These are phyloP conservation scores for Parthenolecanium corni DNA, from an alignment of 2,888 invertebrate genomes.

Conservation along the genomic window DNA sequence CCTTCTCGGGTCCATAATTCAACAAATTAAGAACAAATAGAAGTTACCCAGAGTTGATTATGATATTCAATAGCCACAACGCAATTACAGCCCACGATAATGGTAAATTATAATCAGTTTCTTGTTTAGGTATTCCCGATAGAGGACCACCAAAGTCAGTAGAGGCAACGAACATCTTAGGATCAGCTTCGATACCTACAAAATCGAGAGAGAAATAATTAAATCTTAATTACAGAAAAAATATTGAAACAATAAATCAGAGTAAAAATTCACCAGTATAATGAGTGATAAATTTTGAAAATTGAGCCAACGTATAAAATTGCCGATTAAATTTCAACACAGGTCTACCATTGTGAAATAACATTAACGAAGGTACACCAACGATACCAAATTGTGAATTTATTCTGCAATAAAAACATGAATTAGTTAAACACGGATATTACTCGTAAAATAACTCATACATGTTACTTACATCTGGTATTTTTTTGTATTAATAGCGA, in stretches of 20 bases:
- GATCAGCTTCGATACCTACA: conserved; percentile 11
- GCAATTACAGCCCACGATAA: conserved; percentile 19
- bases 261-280: conserved; percentile 47
- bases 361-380: conserved; percentile 75
- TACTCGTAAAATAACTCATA: neutral
- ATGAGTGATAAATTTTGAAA: conserved; percentile 62
- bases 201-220: neutral
- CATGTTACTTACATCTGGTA: conserved; percentile 48
- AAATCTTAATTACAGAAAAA: neutral
- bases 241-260: neutral
- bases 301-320: conserved; percentile 63
- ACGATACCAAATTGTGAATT: conserved; percentile 86
- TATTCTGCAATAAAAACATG: conserved; percentile 44
- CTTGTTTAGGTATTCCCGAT: conserved; percentile 59
- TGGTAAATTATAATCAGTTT: conserved; percentile 58
- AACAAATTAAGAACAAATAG: too few species aligned
- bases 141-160: conserved; percentile 72
- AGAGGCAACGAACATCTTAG: conserved; percentile 56
- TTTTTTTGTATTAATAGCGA: conserved; percentile 78
- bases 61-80: conserved; percentile 14
- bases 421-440: neutral
- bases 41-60: conserved; percentile 7
- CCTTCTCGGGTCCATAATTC: too few species aligned
- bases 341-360: conserved; percentile 80
- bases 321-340: conserved; percentile 74